A percentile compares a stretch with the other conserved stretches of the same genome.
phyloP scores from a whole-genome alignment of 2,888 invertebrate genomes.

The Pantelozetes paolii region DNA sequence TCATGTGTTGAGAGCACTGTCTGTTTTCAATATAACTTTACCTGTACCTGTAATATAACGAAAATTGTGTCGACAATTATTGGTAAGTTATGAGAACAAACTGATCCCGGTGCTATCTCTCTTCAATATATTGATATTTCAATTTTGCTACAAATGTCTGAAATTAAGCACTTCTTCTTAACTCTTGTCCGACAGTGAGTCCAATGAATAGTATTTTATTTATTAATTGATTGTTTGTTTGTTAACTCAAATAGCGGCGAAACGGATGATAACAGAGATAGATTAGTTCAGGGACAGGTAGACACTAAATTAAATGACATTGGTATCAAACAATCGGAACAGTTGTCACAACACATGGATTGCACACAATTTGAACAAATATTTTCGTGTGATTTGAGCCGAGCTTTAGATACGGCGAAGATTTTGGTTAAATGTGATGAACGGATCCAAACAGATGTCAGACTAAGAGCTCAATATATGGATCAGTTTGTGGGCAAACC shows the following conservation, averaged over 20 bases:
- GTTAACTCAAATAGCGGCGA: slow-evolving; percentile 40
- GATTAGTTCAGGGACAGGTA: slow-evolving; percentile 42
- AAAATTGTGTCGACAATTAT: no score
- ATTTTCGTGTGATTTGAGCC: slow-evolving; percentile 41
- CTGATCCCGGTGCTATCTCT: no score
- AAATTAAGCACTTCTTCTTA: slow-evolving; percentile 22
- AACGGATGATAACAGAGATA: slow-evolving; percentile 32
- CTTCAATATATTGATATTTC: no score
- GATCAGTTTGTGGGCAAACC: slow-evolving; percentile 40
- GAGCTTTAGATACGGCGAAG: slow-evolving; percentile 41
- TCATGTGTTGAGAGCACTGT: no score
- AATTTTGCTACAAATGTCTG: slow-evolving; percentile 29
- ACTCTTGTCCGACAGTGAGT: slow-evolving; percentile 41
- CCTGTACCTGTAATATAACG: no score
- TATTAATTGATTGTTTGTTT: slow-evolving; percentile 15
- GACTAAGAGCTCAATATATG: slow-evolving; percentile 39
- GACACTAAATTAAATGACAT: slow-evolving; percentile 39
- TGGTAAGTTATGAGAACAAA: no score
- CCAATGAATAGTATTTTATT: background rate
- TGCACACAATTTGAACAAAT: slow-evolving; percentile 14
- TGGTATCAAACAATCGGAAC: slow-evolving; percentile 36
- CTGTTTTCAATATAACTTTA: no score
- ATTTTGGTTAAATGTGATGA: slow-evolving; percentile 26
- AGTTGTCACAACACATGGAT: slow-evolving; percentile 34
- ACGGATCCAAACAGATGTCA: slow-evolving; percentile 27